phyloP scores from a whole-genome alignment of 2,888 invertebrate genomes.

The Hedychridium roseum region DNA sequence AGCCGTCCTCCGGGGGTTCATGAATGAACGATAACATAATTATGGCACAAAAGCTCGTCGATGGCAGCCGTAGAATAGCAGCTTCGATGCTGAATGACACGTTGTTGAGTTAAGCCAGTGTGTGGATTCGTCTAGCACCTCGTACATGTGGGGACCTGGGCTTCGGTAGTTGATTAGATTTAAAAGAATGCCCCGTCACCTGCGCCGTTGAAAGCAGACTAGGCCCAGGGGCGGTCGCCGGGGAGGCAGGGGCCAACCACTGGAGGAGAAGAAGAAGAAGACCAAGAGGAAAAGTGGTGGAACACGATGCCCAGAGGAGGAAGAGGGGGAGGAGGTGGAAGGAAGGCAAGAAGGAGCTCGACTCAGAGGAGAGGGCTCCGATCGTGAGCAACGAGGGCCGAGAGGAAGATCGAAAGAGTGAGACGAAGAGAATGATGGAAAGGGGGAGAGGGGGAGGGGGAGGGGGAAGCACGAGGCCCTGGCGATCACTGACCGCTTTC shows the following conservation, averaged over 20 bases:
- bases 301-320: too few relatives aligned
- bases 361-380: background rate
- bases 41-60: too few relatives aligned
- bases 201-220: constrained; percentile 47
- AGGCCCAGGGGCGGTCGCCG: constrained; percentile 28
- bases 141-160: constrained; percentile 2
- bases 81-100: too few relatives aligned
- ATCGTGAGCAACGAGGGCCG: background rate
- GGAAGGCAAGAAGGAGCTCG: background rate
- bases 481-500: constrained; percentile 53
- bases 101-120: too few relatives aligned
- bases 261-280: too few relatives aligned
- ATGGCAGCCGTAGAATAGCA: too few relatives aligned
- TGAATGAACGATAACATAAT: too few relatives aligned
- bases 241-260: constrained; percentile 9
- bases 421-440: constrained; percentile 1
- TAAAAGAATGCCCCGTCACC: constrained; percentile 49
- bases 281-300: too few relatives aligned
- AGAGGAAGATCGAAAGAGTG: constrained; percentile 5
- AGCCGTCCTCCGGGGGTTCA: too few relatives aligned
- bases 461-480: constrained; percentile 35
- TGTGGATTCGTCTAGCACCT: background rate
- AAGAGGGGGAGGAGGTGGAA: constrained; percentile 1
- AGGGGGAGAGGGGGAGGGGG: constrained; percentile 4
- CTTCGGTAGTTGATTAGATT: constrained; percentile 47